phyloP scores from a whole-genome alignment of 2,113 vertebrate genomes.

The Brachyhypopomus gauderio region DNA sequence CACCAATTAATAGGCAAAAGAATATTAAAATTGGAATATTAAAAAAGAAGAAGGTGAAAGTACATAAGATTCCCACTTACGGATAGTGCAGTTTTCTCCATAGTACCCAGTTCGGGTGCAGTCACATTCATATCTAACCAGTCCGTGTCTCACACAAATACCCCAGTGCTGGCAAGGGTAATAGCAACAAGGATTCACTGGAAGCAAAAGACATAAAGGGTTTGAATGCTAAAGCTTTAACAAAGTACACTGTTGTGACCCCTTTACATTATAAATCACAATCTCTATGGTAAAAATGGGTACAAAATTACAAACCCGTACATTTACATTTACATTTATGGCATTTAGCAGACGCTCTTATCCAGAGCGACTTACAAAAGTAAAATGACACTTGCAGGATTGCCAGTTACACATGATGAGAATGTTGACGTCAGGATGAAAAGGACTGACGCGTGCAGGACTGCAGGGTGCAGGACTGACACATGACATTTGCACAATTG shows the following conservation, averaged over 20 bases:
- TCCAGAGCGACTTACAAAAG: too few relatives aligned
- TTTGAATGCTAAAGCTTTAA: background rate
- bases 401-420: background rate
- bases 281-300: background rate
- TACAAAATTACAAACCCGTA: background rate
- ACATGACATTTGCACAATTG: too few relatives aligned
- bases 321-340: too few relatives aligned
- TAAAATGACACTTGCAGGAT: background rate
- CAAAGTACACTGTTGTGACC: background rate
- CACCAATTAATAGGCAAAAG: background rate
- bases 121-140: conserved; percentile 83
- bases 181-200: conserved; percentile 94
- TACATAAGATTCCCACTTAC: conserved; percentile 75
- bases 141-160: conserved; percentile 81
- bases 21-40: background rate
- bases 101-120: conserved; percentile 88
- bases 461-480: too few relatives aligned
- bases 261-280: background rate
- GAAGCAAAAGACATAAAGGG: conserved; percentile 35
- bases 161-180: conserved; percentile 91
- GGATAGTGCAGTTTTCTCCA: conserved; percentile 85
- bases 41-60: background rate
- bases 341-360: too few relatives aligned
- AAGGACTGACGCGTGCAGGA: background rate
- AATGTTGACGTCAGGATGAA: background rate